Evolutionary conservation across 1,140 invertebrate genomes (phyloP).

Genomic region (Maniola jurtina): DNA sequence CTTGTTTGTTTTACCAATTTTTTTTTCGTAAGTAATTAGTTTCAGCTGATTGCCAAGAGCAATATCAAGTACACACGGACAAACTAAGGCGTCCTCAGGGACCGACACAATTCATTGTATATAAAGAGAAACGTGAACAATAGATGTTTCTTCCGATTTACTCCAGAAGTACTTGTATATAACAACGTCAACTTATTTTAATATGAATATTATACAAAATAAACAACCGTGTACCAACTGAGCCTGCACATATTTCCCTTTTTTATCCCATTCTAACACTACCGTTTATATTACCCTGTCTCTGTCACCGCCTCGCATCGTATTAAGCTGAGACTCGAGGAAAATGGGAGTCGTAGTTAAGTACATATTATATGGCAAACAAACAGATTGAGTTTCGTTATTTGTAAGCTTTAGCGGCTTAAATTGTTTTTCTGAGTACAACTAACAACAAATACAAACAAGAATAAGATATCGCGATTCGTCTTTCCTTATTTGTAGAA

Average conservation of each 20-base stretch:
- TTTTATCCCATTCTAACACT: constrained; percentile 31
- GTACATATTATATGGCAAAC: constrained; percentile 23
- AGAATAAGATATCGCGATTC: background rate
- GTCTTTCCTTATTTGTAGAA: too few species aligned
- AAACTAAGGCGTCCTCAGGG: too few species aligned
- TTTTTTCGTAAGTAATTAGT: too few species aligned
- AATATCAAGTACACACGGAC: too few species aligned
- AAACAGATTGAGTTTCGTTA: constrained; percentile 36
- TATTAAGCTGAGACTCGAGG: constrained; percentile 27
- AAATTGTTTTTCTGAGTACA: constrained; percentile 9
- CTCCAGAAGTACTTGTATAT: background rate
- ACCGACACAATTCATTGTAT: too few species aligned
- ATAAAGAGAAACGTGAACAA: too few species aligned
- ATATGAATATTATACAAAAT: constrained; percentile 34
- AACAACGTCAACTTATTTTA: constrained; percentile 7
- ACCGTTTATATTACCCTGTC: constrained; percentile 26
- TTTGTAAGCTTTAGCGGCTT: constrained; percentile 13
- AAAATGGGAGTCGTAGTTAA: constrained; percentile 29
- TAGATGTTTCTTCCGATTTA: background rate
- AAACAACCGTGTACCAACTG: constrained; percentile 24
- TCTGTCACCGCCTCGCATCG: constrained; percentile 23
- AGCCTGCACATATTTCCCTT: constrained; percentile 30
- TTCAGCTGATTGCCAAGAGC: too few species aligned
- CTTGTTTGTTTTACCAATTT: too few species aligned
- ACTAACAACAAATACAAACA: background rate